Conservation (phyloP, 2,113 vertebrate species). For the Chloebia gouldiae region DNA sequence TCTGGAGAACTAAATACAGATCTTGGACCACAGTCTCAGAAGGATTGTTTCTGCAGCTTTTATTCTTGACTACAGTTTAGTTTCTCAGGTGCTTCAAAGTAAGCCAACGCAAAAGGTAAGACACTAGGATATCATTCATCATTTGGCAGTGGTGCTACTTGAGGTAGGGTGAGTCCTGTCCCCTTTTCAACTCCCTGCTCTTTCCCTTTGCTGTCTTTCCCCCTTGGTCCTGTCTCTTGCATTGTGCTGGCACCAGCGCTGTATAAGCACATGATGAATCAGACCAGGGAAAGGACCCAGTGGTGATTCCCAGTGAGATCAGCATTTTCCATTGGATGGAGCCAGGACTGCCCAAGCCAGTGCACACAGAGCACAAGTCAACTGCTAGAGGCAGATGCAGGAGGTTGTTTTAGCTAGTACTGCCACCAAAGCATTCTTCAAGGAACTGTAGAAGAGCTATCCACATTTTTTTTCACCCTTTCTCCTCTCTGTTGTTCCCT, state of each 20-base stretch:
- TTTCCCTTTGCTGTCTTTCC: not conserved
- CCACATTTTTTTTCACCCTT: not conserved
- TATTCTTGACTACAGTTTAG: not conserved
- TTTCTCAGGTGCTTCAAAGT: not conserved
- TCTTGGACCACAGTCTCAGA: not conserved
- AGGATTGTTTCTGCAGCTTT: not conserved
- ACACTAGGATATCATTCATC: not conserved
- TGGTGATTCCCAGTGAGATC: not conserved
- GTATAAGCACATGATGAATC: not conserved
- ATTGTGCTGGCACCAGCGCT: not conserved
- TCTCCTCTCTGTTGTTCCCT: not conserved
- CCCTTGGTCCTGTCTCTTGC: not conserved
- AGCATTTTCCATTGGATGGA: not conserved
- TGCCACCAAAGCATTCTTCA: not conserved
- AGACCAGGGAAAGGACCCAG: not conserved
- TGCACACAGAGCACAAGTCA: not conserved
- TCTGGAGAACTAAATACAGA: not conserved
- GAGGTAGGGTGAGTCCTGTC: not conserved
- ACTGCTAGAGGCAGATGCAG: not conserved
- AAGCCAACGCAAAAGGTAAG: not conserved
- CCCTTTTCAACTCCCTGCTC: not conserved
- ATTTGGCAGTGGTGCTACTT: not conserved
- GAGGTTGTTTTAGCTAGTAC: not conserved
- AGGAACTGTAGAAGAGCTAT: not conserved
- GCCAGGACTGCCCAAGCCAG: not conserved